These are phyloP conservation scores for Gymnothorax reevesii DNA, from an alignment of 2,797 vertebrate species.

Conservation along the genomic window DNA sequence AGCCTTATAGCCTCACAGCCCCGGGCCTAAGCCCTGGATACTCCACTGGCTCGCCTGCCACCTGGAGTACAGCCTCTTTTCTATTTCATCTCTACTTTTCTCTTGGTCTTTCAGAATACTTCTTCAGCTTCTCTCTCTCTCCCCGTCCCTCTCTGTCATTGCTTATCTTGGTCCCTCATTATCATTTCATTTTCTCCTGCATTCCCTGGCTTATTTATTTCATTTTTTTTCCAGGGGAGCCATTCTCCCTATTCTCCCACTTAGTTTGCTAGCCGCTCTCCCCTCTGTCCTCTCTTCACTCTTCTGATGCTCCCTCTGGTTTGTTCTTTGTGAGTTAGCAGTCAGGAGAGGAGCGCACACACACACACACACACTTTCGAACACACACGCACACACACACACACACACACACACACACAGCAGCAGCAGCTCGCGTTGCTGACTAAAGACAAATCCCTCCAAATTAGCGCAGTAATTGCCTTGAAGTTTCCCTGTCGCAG, in stretches of 20 bases:
- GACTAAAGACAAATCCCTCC: conserved; percentile 48
- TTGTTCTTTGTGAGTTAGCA: conserved; percentile 31
- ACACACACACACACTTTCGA: not conserved
- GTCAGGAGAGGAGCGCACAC: conserved; percentile 14
- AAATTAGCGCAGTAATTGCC: conserved; percentile 48
- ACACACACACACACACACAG: conserved; percentile 17
- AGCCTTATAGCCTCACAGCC: too few species aligned
- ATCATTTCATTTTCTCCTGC: not conserved
- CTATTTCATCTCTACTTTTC: not conserved
- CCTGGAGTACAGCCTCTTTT: too few species aligned
- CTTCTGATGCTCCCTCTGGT: not conserved
- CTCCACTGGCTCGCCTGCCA: too few species aligned
- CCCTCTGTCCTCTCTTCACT: not conserved
- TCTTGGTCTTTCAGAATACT: not conserved
- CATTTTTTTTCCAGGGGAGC: not conserved
- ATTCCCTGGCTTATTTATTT: not conserved
- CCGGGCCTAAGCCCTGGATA: too few species aligned
- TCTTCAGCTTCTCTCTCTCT: not conserved
- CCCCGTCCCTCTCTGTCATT: not conserved
- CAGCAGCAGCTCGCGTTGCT: conserved; percentile 22
- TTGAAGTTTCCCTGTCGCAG: conserved; percentile 45
- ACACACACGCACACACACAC: too few species aligned
- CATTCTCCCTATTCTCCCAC: not conserved
- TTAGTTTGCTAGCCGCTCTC: not conserved
- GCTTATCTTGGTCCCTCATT: not conserved